phyloP scores from a whole-genome alignment of 2,113 vertebrate genomes.

The Neolamprologus cancellatus region DNA sequence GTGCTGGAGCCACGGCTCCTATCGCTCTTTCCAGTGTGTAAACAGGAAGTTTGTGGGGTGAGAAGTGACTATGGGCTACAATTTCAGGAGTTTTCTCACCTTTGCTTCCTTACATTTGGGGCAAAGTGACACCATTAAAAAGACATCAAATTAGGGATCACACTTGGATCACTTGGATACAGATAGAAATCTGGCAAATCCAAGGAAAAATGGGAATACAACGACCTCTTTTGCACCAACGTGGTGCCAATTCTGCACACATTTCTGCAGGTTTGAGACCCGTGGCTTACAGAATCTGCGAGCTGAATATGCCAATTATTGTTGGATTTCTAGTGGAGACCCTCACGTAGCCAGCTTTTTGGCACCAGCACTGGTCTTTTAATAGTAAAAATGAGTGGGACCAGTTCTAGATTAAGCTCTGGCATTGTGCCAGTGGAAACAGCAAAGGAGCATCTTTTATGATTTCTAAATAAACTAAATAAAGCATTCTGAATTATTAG shows the following conservation, averaged over 20 bases:
- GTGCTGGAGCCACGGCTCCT: background rate
- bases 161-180: background rate
- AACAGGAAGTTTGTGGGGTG: background rate
- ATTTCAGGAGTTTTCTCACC: background rate
- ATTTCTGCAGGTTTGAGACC: background rate
- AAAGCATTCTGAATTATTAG: background rate
- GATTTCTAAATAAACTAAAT: background rate
- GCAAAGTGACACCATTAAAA: background rate
- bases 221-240: background rate
- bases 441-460: background rate
- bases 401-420: background rate
- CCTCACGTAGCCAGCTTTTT: background rate
- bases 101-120: background rate
- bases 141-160: background rate
- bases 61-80: background rate
- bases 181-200: background rate
- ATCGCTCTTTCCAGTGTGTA: background rate
- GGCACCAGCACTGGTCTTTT: background rate
- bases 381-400: background rate
- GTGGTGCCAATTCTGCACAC: background rate
- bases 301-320: background rate
- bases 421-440: background rate
- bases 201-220: background rate
- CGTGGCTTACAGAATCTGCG: background rate
- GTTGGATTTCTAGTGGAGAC: background rate